These are phyloP conservation scores for Daphoenositta chrysoptera DNA, from an alignment of 2,113 vertebrate species.

Conservation along the genomic window DNA sequence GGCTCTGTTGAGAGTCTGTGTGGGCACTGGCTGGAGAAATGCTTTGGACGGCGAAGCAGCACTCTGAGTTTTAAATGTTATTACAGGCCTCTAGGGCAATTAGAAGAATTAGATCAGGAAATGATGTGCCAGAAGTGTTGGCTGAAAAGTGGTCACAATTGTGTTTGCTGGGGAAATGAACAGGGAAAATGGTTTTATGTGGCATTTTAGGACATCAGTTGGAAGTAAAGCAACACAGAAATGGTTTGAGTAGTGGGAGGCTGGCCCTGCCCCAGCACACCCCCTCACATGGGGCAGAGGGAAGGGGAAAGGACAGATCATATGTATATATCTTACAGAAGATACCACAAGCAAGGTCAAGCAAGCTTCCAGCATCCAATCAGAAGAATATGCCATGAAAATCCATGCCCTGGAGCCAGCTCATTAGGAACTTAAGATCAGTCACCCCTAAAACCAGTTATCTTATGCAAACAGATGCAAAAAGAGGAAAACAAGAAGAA, in stretches of 20 bases:
- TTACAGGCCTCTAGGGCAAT: conserved; percentile 6
- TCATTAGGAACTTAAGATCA: neutral
- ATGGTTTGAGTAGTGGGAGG: neutral
- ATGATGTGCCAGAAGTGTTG: neutral
- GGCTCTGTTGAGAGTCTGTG: neutral
- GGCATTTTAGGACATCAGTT: neutral
- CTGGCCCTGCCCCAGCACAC: neutral
- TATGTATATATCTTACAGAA: neutral
- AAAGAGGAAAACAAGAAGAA: neutral
- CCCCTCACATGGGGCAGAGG: neutral
- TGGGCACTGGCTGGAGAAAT: neutral
- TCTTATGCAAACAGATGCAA: neutral
- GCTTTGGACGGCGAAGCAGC: neutral
- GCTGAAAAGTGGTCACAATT: neutral
- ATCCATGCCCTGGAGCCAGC: neutral
- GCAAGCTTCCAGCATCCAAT: neutral
- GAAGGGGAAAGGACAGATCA: neutral
- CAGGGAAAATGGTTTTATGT: neutral
- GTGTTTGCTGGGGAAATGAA: neutral
- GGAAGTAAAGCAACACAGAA: neutral
- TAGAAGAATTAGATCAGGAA: conserved; percentile 43
- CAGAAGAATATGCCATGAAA: neutral
- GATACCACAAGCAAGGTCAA: neutral
- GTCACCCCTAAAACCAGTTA: neutral
- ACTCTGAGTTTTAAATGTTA: neutral